phyloP scores from a whole-genome alignment of 1,140 invertebrate genomes.

The Parapsyche elsis region DNA sequence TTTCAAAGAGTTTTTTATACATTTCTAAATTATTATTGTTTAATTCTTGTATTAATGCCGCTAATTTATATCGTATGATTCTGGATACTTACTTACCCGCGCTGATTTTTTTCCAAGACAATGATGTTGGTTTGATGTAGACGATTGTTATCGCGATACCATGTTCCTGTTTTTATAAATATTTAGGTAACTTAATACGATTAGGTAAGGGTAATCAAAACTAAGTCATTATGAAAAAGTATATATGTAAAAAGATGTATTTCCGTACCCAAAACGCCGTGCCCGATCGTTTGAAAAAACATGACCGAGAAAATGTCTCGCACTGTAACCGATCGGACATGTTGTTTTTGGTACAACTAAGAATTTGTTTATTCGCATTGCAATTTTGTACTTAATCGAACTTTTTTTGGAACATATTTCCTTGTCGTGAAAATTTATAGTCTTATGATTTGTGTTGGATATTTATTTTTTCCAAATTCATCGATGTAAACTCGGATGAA shows the following conservation, averaged over 20 bases:
- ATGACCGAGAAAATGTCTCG: background rate
- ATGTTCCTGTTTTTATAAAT: constrained; percentile 56
- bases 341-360: constrained; percentile 1
- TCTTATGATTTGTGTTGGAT: constrained; percentile 3
- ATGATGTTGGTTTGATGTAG: constrained; percentile 36
- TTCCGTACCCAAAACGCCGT: constrained; percentile 11
- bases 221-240: constrained; percentile 56
- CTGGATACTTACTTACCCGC: background rate
- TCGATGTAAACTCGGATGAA: background rate
- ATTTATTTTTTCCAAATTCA: background rate
- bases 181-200: constrained; percentile 54
- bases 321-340: background rate
- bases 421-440: constrained; percentile 38
- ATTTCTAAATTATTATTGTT: constrained; percentile 50
- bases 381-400: constrained; percentile 44
- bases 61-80: constrained; percentile 19
- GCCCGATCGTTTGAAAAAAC: constrained; percentile 3
- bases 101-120: constrained; percentile 45
- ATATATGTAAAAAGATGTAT: constrained; percentile 50
- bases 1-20: constrained; percentile 50
- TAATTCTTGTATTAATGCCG: constrained; percentile 46
- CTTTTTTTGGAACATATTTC: constrained; percentile 19
- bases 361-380: constrained; percentile 40
- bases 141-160: constrained; percentile 52
- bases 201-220: constrained; percentile 55